Evolutionary conservation across 2,888 invertebrate genomes (phyloP), one percentile per base, ranked within the genome.

Genomic region (Cataglyphis rosenhaueri): DNA sequence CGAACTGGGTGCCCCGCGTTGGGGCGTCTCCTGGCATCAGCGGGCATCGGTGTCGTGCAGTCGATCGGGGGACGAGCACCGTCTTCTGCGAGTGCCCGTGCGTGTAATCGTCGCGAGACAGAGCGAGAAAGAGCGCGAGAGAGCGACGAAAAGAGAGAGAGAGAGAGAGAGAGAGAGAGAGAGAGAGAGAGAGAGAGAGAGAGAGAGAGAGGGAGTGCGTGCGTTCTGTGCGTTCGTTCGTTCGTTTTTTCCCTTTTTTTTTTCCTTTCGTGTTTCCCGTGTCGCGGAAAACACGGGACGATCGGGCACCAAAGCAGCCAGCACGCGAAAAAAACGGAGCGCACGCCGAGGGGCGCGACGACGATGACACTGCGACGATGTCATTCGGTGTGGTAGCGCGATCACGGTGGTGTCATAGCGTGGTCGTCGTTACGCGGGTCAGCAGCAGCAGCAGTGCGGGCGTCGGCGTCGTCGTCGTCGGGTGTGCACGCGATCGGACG

Each of bases 11-110:
- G 92, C 90, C 92, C 92, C 91, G 93, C 91, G 93, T 93, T 92
- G 93, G 94, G 94, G 94, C 94, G 94, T 93, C 94, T 92, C 93
- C 94, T 94, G 91, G 87, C 92, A 87, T 90, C 82, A 75, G 61
- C 88, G 88, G 89, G 89, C 85, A 88, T 89, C 91, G 90, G 91
- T 91, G 91, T 91, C 90, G 91, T 91, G 89, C 90, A 91, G 91
- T 92, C 92, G 91, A 90, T 90, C 89, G 89, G 91, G 87, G 89
- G 87, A 90, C 88, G 88, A 90, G 91, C 89, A 89, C 89, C 88
- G 87, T 89, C 91, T 90, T 88, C 83, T 89, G 84, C 86, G 89
- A 79, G 61, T 76, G 84, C 61, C 76, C 78, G 84, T 83, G 78
- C 78, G 78, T 70, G 78, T 70, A 61, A 66, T 66, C 65, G 48